Evolutionary conservation across 2,888 invertebrate genomes (phyloP), one percentile per base, ranked within the genome.

Genomic region (Eubasilissa splendida): DNA sequence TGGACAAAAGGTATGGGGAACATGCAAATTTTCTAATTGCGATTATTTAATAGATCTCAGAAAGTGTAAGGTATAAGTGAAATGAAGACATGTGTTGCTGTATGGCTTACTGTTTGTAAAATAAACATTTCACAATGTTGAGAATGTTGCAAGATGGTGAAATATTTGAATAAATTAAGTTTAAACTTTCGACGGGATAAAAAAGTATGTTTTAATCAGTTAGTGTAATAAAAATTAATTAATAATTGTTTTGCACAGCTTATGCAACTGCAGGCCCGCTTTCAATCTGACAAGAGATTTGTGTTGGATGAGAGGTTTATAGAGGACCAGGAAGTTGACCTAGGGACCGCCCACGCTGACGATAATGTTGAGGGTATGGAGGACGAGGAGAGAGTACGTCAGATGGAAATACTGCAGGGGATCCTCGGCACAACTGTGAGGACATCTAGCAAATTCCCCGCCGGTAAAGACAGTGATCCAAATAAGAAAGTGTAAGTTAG

Each of bases 261-360:
- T 85, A 90, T 95, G 87, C 92, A 93, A 87, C 90, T 96, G 85
- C 95, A 96, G 90, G 92, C 93, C 70, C 92, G 91, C 85, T 93
- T 92, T 88, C 94, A 94, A 86, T 92, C 94, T 86, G 96, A 96
- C 88, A 91, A 93, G 85, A 91, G 96, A 86, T 96, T 96, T 88
- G 89, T 90, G 84, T 89, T 96, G 85, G 94, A 95, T 88, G 91
- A 93, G 85, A 92, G 94, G 84, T 96, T 96, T 87, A 88, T 93
- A 74, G 93, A 94, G 73, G 91, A 92, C 71, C 90, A 91, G 22
- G 84, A 85, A 50, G 84, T 86, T 75, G 85, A 87, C 79, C 86
- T 86, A 77, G 87, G 87, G 80, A 86, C 92, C 83, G 88, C 88
- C 82, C 90, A 91, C 66, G 86, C 91, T 52, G 79, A 78, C 50